Evolutionary conservation across 2,888 invertebrate genomes (phyloP), one percentile per base, ranked within the genome.

Genomic region (Epistrophe eligans): DNA sequence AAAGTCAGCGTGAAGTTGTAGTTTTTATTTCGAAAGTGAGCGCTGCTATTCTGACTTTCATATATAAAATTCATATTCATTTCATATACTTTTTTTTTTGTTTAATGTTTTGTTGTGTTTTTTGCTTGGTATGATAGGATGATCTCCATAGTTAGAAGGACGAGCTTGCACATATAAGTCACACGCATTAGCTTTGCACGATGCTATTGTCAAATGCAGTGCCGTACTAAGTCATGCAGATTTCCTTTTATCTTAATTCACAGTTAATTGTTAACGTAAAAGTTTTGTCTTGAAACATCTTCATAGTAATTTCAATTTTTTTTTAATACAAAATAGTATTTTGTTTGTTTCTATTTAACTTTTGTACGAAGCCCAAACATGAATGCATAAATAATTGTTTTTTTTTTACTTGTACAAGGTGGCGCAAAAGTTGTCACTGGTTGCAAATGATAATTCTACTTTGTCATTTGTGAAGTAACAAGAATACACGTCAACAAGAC

Each of bases 11-110:
- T 57, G 43, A 71, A 84, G 58, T 71, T 84, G 71, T 79, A 84
- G 50, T 62, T 76, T 73, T 79, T 74, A 57, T 64, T 79, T 48
- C 17, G 57, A 79, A 64, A 66, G 45, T 40, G 57, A 71, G 45
- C 45, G 32, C 79, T 48, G 17, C 32, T 66, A 32, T 48, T 67
- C 73, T 45, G 70, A 66, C 55, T 45, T 32, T 74, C 57, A 74
- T 84, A 74, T 84, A 79, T 79, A 84, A 84, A 73, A 74, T 84
- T 74, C 62, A 84, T 84, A 74, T 70, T 64, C 55, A 32, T 40
- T 79, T 55, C 24, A n/a, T n/a, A n/a, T 28, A 43, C 52, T 66
- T 62, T 43, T 43, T 38, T 35, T 8, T 32, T 0, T 32, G 32
- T 32, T 35, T 48, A 40, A 28, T 70, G 38, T 48, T 35, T 66